These are phyloP conservation scores for Apis florea DNA, from an alignment of 1,140 invertebrate species.

Conservation along the genomic window DNA sequence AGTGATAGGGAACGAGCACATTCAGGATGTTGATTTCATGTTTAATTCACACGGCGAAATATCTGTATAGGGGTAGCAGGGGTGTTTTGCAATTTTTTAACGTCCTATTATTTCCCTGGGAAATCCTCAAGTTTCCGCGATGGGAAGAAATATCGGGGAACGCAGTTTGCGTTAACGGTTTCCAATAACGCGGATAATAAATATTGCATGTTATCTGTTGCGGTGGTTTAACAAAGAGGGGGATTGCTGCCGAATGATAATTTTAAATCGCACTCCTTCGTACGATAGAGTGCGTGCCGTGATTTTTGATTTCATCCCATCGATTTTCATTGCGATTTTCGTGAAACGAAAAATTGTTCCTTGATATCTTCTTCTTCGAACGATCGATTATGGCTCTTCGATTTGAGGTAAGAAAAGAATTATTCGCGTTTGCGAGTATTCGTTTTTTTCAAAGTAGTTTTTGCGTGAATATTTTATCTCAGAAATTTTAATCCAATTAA, in stretches of 20 bases:
- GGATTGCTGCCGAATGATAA: neutral
- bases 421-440: neutral
- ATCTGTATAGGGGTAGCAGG: neutral
- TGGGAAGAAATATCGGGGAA: constrained; percentile 27
- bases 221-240: constrained; percentile 7
- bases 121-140: constrained; percentile 6
- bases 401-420: neutral
- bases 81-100: constrained; percentile 14
- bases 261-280: neutral
- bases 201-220: constrained; percentile 31
- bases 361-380: too few species aligned
- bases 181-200: constrained; percentile 34
- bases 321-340: too few species aligned
- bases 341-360: neutral
- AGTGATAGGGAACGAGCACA: neutral
- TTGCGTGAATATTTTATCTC: neutral
- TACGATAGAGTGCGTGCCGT: neutral
- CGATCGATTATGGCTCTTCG: neutral
- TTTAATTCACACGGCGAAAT: constrained; percentile 25
- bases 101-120: constrained; percentile 17
- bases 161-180: constrained; percentile 34
- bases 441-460: neutral
- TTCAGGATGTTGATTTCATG: constrained; percentile 26
- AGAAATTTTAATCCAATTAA: too few species aligned
- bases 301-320: neutral